phyloP scores from a whole-genome alignment of 2,113 vertebrate genomes.

The Uria lomvia region DNA sequence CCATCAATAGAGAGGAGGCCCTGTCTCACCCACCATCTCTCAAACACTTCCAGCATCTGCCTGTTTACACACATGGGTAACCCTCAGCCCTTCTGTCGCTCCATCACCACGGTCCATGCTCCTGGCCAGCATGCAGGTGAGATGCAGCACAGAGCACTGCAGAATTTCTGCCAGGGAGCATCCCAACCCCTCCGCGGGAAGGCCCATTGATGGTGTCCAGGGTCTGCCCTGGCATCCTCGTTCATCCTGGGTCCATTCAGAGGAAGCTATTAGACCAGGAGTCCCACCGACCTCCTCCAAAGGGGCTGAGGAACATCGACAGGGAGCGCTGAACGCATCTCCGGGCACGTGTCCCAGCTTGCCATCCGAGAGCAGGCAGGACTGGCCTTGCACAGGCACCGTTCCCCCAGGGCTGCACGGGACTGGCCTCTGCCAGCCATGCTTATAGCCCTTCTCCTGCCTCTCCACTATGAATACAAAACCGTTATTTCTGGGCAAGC shows the following conservation, averaged over 20 bases:
- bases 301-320: no score
- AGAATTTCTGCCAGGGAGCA: neutral
- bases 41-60: neutral
- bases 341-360: neutral
- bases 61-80: neutral
- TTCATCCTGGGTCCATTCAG: neutral
- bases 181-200: neutral
- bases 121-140: neutral
- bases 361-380: neutral
- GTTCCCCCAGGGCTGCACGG: neutral
- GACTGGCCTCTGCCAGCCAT: neutral
- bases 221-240: neutral
- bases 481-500: conserved; percentile 15
- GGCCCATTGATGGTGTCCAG: neutral
- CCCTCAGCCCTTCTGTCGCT: neutral
- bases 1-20: neutral
- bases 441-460: neutral
- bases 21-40: neutral
- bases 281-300: neutral
- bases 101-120: rapidly evolving
- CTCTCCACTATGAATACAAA: neutral
- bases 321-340: rapidly evolving
- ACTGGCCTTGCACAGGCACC: neutral
- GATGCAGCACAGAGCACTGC: neutral
- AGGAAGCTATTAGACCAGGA: neutral